A percentile compares a stretch with the other conserved stretches of the same genome.
Conservation (phyloP, 2,113 vertebrate species). For the Miniopterus natalensis region DNA sequence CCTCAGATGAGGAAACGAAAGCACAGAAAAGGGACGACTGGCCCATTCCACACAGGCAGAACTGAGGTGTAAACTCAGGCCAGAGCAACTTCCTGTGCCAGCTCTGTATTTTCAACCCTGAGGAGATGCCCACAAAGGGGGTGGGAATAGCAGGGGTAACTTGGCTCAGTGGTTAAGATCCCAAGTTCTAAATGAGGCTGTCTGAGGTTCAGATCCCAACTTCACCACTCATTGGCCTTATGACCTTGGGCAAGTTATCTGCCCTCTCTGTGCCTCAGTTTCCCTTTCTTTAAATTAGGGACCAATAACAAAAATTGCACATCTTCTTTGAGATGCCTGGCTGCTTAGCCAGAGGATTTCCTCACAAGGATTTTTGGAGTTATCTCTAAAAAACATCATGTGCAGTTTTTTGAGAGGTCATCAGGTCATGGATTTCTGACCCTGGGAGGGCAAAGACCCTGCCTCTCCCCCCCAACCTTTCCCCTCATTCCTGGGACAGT, state of each 20-base stretch:
- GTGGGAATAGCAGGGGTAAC: background rate
- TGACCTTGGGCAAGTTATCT: background rate
- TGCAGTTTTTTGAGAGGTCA: background rate
- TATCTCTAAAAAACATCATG: too few relatives aligned
- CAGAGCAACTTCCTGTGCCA: background rate
- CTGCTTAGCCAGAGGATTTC: background rate
- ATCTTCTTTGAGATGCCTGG: background rate
- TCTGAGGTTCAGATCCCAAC: background rate
- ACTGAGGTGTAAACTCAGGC: background rate
- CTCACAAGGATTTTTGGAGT: background rate
- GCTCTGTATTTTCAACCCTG: background rate
- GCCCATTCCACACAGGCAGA: background rate
- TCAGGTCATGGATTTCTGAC: background rate
- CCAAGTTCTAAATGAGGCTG: background rate
- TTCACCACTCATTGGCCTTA: background rate
- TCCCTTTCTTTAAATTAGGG: constrained; percentile 2
- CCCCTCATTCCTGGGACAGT: background rate
- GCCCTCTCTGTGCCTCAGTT: background rate
- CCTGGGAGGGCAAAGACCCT: background rate
- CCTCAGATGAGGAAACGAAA: background rate
- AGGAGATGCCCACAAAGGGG: background rate
- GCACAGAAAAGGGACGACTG: background rate
- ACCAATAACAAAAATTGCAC: background rate
- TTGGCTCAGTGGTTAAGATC: too few relatives aligned
- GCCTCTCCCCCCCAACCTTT: background rate